Evolutionary conservation across 2,113 vertebrate genomes (phyloP), one percentile per base, ranked within the genome.

Genomic region (Laterallus jamaicensis): DNA sequence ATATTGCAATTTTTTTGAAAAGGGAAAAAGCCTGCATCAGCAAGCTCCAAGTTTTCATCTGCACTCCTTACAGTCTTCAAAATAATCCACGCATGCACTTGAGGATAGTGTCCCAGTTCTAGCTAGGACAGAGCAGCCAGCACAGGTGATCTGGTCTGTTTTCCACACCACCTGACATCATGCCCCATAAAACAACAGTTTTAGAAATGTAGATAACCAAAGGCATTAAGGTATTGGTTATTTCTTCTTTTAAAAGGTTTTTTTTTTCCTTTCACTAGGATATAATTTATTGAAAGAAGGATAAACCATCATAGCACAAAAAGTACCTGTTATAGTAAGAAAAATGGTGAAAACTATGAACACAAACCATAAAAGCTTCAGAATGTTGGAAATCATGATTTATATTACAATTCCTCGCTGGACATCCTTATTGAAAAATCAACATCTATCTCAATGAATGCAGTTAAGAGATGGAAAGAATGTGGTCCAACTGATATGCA

Each of bases 211-310:
- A 88, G 59, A 76, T 91, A 93, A 91, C 47, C 69, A 91, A 97
- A 96, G 31, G 42, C 31, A 84, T 74, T 56, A 97, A 96, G 31
- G 42, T 28, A 84, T 74, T 55, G 63, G 64, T 58, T 76, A 67
- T 60, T 90, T 95, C 44, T 47, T 47, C 58, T 94, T 91, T 76
- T 52, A 19, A 95, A 95, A 85, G 66, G 68, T 97, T 84, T 95
- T 71, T 91, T 95, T 73, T 91, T 89, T 93, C 84, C 90, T 82
- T 95, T 94, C 93, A 94, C 94, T 91, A 91, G 74, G 58, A 95
- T 52, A 29, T 74, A 85, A 96, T 95, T 93, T 95, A 82, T 85
- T 86, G 89, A 94, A 93, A 88, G 58, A 66, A 73, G 75, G 91
- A 96, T 88, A 90, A 93, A 96, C 44, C 63, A 92, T 68, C n/a